Base-by-base conservation (phyloP, 2,888 invertebrate species). In the Acrocyrtus sp. region DNA sequence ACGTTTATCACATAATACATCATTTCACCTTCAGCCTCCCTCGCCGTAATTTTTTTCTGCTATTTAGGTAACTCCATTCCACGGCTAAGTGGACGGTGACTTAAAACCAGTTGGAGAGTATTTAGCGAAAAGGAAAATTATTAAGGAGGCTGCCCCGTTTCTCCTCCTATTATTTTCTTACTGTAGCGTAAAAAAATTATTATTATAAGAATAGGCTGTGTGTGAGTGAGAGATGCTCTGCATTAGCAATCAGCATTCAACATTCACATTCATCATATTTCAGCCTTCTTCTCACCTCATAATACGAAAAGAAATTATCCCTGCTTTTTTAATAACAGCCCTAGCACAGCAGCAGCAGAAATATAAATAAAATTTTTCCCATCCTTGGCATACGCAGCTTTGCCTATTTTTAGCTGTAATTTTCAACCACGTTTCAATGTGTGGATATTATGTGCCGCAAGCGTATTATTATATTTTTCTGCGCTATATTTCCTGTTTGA, bases 1-100 rank as follows among this genome's bases (percentile, higher is more conserved):
- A n/a, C 50, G 62, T 69, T 69, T 69, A 69, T 69, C 69, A 69
- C 62, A 69, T 69, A 69, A 69, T 69, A 61, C 62, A 69, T 69
- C 69, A 69, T 69, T 69, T 57, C 62, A 62, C 69, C 69, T 62
- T 69, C 62, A 62, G 61, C 69, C n/a, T n/a, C n/a, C n/a, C n/a
- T n/a, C n/a, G n/a, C n/a, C 54, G 56, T 56, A 69, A 62, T 69
- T 69, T 62, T 34, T 34, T 34, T 34, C 12, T 34, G 39, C 56
- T 69, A 41, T 69, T 61, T 61, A 69, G 48, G n/a, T n/a, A n/a
- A n/a, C n/a, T n/a, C 62, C 48, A 50, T 56, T 69, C 62, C 50
- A 56, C 56, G 62, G 62, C 62, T 69, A 69, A 62, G 54, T 60
- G 45, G 51, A 45, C 45, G 53, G 53, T 53, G 68, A 68, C 60